Conservation (phyloP, 1,140 invertebrate genomes). For the Artemia franciscana region DNA sequence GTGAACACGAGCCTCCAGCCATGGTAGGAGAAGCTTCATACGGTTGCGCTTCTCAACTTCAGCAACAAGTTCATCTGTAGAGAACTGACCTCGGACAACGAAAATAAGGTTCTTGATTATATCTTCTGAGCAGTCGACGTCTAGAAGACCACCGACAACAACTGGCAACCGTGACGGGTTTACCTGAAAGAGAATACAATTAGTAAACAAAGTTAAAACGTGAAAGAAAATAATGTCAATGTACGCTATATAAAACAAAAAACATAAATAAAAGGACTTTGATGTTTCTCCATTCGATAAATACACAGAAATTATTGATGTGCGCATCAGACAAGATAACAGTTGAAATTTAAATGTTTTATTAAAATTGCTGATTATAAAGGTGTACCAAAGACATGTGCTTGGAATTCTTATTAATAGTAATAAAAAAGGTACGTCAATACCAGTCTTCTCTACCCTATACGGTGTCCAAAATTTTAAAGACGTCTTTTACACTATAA, state of each 20-base stretch:
- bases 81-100: slow-evolving; percentile 91
- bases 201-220: neutral
- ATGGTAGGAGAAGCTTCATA: slow-evolving; percentile 78
- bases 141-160: slow-evolving; percentile 84
- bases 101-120: slow-evolving; percentile 97
- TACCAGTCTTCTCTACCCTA: too few species aligned
- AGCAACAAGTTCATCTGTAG: slow-evolving; percentile 93
- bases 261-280: neutral
- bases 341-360: too few species aligned
- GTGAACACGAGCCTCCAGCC: slow-evolving; percentile 89
- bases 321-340: too few species aligned
- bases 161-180: slow-evolving; percentile 93
- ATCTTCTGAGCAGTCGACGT: slow-evolving; percentile 96
- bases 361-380: too few species aligned
- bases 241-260: neutral
- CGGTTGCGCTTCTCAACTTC: slow-evolving; percentile 95
- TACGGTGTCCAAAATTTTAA: too few species aligned
- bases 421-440: too few species aligned
- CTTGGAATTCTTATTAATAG: too few species aligned
- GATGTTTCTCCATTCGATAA: too few species aligned
- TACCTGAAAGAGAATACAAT: slow-evolving; percentile 38
- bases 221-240: slow-evolving; percentile 2
- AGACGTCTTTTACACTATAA: too few species aligned
- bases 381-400: too few species aligned
- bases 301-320: too few species aligned